Evolutionary conservation across 2,888 invertebrate genomes (phyloP), one percentile per base, ranked within the genome.

Genomic region (Gastracanthus pulcherrimus): DNA sequence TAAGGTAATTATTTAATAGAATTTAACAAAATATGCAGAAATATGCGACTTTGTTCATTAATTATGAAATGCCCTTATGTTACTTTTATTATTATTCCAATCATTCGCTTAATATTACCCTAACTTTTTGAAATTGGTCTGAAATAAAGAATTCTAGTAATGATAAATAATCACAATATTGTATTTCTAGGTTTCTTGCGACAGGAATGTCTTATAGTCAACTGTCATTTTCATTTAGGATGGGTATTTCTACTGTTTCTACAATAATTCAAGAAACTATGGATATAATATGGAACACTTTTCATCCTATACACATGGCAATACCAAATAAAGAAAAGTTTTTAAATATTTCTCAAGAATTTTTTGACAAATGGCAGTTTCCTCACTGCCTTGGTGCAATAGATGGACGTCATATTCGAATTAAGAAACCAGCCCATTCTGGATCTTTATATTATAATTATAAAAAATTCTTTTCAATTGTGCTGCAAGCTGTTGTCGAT

Each of bases 351-450:
- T 19, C 83, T 9, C n/a, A 76, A 29, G 38, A 81, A 26, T 81
- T 81, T 58, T 51, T 51, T 5, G 6, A 5, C 31, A 41, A 23
- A 31, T 80, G 74, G 79, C n/a, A 38, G n/a, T 75, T 81, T 31
- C 81, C 83, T 3, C 77, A 83, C 38, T 81, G 81, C 31, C 16
- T 77, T 19, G 81, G 78, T n/a, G 69, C 77, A 1, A 60, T 78
- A 13, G 81, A 81, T 60, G 36, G 58, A 11, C 60, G 66, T 5
- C 76, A 80, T 29, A 55, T 80, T 7, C 7, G 34, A 0, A 58
- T 74, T 48, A 51, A 67, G n/a, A 70, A 76, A 55, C 75, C 76
- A 9, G 23, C 23, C 6, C 36, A 76, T 69, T 69, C 76, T 11
- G 58, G 58, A 1, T 78, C 78, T 26, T n/a, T n/a, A 34, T 72